Percentiles rank a stretch among this genome's conserved stretches.
Conservation (phyloP, 2,888 invertebrate genomes). For the Odontomyia ornata region DNA sequence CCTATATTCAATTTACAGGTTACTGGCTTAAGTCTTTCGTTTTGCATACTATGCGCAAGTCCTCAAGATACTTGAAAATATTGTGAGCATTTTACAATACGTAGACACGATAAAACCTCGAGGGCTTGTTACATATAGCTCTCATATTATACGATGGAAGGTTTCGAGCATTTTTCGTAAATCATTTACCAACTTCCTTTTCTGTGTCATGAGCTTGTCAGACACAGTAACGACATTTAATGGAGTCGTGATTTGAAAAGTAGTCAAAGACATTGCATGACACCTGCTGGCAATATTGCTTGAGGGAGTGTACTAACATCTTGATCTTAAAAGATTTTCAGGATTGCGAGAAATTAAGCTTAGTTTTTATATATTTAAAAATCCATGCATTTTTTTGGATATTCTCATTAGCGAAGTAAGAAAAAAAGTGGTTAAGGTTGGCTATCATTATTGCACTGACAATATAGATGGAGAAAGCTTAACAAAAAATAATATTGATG, state of each 20-base stretch:
- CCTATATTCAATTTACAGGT: background rate
- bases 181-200: constrained; percentile 33
- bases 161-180: background rate
- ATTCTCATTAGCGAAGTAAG: too few species aligned
- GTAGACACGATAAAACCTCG: background rate
- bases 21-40: constrained; percentile 26
- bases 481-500: too few species aligned
- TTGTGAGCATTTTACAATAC: background rate
- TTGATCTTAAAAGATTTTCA: background rate
- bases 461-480: too few species aligned
- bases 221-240: constrained; percentile 29
- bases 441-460: too few species aligned
- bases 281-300: constrained; percentile 5
- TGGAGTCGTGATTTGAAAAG: constrained; percentile 39
- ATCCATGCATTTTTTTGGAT: too few species aligned
- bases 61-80: too few species aligned
- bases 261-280: constrained; percentile 17
- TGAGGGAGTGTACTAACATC: background rate
- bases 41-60: background rate
- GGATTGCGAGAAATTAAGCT: too few species aligned
- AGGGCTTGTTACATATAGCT: constrained; percentile 6
- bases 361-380: too few species aligned
- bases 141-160: too few species aligned
- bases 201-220: constrained; percentile 35
- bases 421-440: too few species aligned